Conservation (phyloP, 2,888 invertebrate species). For the Acholoe squamosa region DNA sequence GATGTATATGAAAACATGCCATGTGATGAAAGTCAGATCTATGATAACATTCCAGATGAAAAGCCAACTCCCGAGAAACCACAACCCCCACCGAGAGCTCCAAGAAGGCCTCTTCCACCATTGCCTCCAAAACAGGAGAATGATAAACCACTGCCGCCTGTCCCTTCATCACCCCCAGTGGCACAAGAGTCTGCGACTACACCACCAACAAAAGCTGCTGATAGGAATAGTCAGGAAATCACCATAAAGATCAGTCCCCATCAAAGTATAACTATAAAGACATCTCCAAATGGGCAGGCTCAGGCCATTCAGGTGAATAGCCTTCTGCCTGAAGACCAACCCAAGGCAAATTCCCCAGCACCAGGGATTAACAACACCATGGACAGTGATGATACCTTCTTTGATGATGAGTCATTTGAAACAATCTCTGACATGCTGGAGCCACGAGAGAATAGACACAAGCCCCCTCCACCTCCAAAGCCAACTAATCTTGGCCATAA, state of each 20-base stretch:
- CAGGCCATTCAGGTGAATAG: constrained; percentile 55
- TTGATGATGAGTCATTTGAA: constrained; percentile 71
- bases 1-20: constrained; percentile 57
- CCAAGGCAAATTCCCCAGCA: not conserved
- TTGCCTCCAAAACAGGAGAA: not conserved
- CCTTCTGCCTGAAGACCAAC: constrained; percentile 43
- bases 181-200: not conserved
- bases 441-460: not conserved
- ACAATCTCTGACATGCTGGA: constrained; percentile 65
- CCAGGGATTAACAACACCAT: not conserved
- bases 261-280: constrained; percentile 54
- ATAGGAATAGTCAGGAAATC: constrained; percentile 23
- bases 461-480: constrained; percentile 49
- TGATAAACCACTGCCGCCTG: not conserved
- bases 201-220: not conserved
- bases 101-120: constrained; percentile 34
- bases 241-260: constrained; percentile 54
- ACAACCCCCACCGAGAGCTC: constrained; percentile 4
- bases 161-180: not conserved
- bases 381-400: constrained; percentile 70
- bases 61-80: not conserved
- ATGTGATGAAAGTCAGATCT: not conserved
- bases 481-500: constrained; percentile 3
- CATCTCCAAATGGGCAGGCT: constrained; percentile 34
- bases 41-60: constrained; percentile 58